Base-by-base conservation (phyloP, 1,140 invertebrate genomes). In the Euwallacea fornicatus region DNA sequence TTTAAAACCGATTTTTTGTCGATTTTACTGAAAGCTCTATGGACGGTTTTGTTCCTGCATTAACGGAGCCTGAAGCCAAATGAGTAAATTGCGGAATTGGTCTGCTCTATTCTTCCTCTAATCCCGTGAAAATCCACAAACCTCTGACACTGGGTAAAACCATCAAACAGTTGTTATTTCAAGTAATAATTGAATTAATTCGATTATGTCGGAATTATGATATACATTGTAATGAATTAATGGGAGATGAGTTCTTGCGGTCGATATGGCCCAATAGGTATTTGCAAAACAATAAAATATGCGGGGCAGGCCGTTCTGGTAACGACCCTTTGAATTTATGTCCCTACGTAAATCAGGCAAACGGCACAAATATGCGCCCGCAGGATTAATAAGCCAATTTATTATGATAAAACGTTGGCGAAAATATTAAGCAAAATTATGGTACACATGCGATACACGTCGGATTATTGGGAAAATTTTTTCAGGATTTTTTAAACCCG, bases 341-440 rank as follows among this genome's bases (percentile, higher is more conserved):
- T 55, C 62, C 42, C 42, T 41, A 13, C 63, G 64, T 72, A 66
- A 72, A 66, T 72, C 64, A 72, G 55, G 44, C 55, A 47, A 71
- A 61, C 64, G 64, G 70, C 46, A 66, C 58, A 72, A 66, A 66
- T 72, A 66, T 72, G 70, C 43, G 61, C 8, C 9, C 10, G 21
- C 50, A 47, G 69, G 62, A 71, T 65, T 71, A 71, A 71, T 71
- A 71, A 65, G 69, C 69, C 69, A 71, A 71, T 71, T 71, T 71
- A 66, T 71, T 71, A 71, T 71, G 69, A 64, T 71, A 71, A 71
- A 71, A 71, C 44, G 63, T 50, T 71, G 53, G 10, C 54, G 69
- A 71, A 71, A 71, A 71, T 71, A 71, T 71, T 71, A 71, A 58
- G 62, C 58, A 65, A 65, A 71, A 71, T 71, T 71, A 71, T 65